These are phyloP conservation scores for Micropterix aruncella DNA, from an alignment of 2,888 invertebrate species.

Conservation along the genomic window DNA sequence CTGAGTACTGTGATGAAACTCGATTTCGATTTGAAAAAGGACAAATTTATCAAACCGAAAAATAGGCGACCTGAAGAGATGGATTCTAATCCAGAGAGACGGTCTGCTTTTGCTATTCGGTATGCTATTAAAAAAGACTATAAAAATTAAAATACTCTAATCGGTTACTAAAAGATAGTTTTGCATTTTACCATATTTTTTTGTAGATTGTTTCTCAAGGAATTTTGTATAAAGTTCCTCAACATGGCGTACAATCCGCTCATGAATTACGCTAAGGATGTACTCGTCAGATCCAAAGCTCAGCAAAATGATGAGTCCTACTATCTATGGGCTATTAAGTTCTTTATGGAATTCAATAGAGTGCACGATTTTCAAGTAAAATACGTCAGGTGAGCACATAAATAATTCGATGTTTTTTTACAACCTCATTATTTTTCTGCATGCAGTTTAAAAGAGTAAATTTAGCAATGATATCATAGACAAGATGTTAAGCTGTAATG, in stretches of 20 bases:
- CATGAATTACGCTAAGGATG: slow-evolving; percentile 77
- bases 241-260: slow-evolving; percentile 86
- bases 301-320: slow-evolving; percentile 85
- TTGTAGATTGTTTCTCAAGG: slow-evolving; percentile 76
- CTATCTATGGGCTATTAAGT: slow-evolving; percentile 86
- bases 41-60: slow-evolving; percentile 47
- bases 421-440: too few species aligned
- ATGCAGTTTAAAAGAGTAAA: too few species aligned
- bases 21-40: slow-evolving; percentile 57
- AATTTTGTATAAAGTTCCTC: slow-evolving; percentile 88
- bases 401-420: too few species aligned
- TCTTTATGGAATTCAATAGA: slow-evolving; percentile 97
- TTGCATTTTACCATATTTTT: slow-evolving; percentile 22
- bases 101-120: slow-evolving; percentile 79
- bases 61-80: slow-evolving; percentile 56
- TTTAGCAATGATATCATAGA: too few species aligned
- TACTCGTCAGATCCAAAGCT: slow-evolving; percentile 49
- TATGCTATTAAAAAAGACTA: slow-evolving; percentile 14
- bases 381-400: slow-evolving; percentile 72
- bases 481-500: too few species aligned
- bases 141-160: slow-evolving; percentile 2
- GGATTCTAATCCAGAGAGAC: slow-evolving; percentile 47
- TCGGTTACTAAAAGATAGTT: slow-evolving; percentile 3
- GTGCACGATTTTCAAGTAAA: slow-evolving; percentile 75
- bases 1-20: slow-evolving; percentile 62